Percentiles rank a stretch among this genome's conserved stretches.
Evolutionary conservation across 2,888 invertebrate genomes (phyloP).

Genomic region (Chelonus formosanus): DNA sequence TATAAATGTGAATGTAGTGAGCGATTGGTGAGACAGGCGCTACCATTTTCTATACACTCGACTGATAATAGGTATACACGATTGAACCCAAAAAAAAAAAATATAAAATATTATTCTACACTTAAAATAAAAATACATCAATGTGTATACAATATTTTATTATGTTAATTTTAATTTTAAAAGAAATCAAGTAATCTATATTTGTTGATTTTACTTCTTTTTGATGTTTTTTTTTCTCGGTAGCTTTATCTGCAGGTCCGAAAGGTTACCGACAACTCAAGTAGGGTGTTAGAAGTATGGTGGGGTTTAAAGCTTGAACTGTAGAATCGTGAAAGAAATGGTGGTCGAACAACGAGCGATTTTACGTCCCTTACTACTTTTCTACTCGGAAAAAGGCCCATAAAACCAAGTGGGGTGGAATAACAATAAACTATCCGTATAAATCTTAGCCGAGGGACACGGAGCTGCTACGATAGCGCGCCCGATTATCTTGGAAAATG

Average conservation of each 20-base stretch:
- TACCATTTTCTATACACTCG: constrained; percentile 19
- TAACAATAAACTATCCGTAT: constrained; percentile 61
- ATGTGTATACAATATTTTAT: too few species aligned
- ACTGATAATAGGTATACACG: constrained; percentile 7
- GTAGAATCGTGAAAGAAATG: constrained; percentile 46
- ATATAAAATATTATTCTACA: too few species aligned
- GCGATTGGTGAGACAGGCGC: constrained; percentile 58
- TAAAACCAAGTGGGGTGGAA: constrained; percentile 61
- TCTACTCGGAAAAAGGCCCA: constrained; percentile 49
- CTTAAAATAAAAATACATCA: too few species aligned
- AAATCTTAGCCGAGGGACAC: constrained; percentile 55
- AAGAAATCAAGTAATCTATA: too few species aligned
- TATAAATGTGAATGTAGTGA: constrained; percentile 40
- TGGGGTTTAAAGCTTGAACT: constrained; percentile 46
- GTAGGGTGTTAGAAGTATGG: constrained; percentile 19
- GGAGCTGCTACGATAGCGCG: constrained; percentile 51
- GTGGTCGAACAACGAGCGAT: constrained; percentile 41
- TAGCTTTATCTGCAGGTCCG: constrained; percentile 40
- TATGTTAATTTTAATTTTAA: too few species aligned
- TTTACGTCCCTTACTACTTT: constrained; percentile 21
- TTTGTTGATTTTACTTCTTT: constrained; percentile 26
- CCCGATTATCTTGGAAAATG: constrained; percentile 59
- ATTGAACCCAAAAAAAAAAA: too few species aligned
- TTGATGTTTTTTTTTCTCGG: constrained; percentile 28
- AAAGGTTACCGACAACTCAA: constrained; percentile 29